Base-by-base conservation (phyloP, 1,140 invertebrate genomes). In the Fopius arisanus region DNA sequence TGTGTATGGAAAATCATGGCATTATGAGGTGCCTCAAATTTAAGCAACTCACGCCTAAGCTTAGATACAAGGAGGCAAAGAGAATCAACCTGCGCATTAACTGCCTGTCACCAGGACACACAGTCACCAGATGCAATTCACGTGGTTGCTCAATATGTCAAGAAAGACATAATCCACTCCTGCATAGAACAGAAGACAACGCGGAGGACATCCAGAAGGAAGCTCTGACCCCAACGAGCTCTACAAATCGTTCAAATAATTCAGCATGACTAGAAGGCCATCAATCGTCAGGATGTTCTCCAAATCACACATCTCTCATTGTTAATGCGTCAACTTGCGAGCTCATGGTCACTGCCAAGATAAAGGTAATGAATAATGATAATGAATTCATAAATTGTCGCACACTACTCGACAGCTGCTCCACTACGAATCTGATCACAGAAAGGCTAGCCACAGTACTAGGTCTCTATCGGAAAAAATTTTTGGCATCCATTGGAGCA, bases 21-120 rank as follows among this genome's bases (percentile, higher is more conserved):
- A 71, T 41, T n/a, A 14, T 75, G 40, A 4, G n/a, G 12, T 43
- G 40, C 59, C 74, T 62, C 12, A 59, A 43, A 29, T 73, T 74
- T 37, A 23, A 72, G 31, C 29, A 43, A 28, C 75, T 79, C 29
- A 70, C 54, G 41, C 31, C 16, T 31, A 37, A 65, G 7, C 10
- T 9, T 1, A 71, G 76, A 43, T 62, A 72, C 26, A 9, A 16
- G 14, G 69, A 73, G 59, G 59, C 67, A 66, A 67, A 70, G 9
- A 72, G 65, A 66, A 16, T 48, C 14, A n/a, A 37, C 65, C 43
- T 77, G 31, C 78, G 78, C 72, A 76, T 65, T 26, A 80, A 79
- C 68, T 79, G 78, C 63, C 74, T 79, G 31, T 1, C 54, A 6
- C 16, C 33, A 3, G 72, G 70, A 62, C 78, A 80, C 69, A 28